Percentiles rank a stretch among this genome's conserved stretches.
Evolutionary conservation across 2,888 invertebrate genomes (phyloP).

Genomic region (Zhengitettix transpicula): DNA sequence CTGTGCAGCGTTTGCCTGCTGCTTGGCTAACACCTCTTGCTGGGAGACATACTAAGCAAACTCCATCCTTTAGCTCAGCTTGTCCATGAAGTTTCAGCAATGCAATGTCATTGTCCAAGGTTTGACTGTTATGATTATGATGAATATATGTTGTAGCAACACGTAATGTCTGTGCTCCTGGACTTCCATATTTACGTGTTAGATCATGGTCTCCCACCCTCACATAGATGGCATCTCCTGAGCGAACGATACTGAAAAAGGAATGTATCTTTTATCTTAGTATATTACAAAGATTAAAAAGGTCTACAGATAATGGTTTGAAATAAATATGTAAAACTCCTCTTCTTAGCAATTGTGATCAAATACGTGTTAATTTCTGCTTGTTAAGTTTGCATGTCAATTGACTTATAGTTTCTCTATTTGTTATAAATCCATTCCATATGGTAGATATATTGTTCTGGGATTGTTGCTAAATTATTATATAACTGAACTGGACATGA

Average conservation of each 20-base stretch:
- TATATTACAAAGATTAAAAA: no score
- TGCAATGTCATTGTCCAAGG: conserved; percentile 87
- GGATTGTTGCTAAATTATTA: no score
- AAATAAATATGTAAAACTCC: no score
- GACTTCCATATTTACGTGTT: conserved; percentile 77
- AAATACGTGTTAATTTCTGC: no score
- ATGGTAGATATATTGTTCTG: no score
- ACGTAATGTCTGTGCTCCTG: conserved; percentile 75
- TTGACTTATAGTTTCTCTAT: no score
- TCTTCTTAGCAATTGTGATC: no score
- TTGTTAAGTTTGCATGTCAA: no score
- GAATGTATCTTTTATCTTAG: no score
- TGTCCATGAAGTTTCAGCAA: conserved; percentile 76
- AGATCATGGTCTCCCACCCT: conserved; percentile 85
- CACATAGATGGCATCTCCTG: conserved; percentile 85
- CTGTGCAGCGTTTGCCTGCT: conserved; percentile 80
- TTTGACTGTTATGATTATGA: conserved; percentile 90
- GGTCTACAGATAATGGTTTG: no score
- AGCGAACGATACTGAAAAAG: conserved; percentile 63
- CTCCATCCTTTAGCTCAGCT: conserved; percentile 72
- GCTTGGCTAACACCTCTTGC: conserved; percentile 77
- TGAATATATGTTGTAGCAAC: conserved; percentile 90
- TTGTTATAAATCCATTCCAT: no score
- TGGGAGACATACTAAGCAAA: conserved; percentile 73
- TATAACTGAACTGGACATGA: no score